These are phyloP conservation scores for Sciurus niger DNA, from an alignment of 2,113 vertebrate species.

Conservation along the genomic window DNA sequence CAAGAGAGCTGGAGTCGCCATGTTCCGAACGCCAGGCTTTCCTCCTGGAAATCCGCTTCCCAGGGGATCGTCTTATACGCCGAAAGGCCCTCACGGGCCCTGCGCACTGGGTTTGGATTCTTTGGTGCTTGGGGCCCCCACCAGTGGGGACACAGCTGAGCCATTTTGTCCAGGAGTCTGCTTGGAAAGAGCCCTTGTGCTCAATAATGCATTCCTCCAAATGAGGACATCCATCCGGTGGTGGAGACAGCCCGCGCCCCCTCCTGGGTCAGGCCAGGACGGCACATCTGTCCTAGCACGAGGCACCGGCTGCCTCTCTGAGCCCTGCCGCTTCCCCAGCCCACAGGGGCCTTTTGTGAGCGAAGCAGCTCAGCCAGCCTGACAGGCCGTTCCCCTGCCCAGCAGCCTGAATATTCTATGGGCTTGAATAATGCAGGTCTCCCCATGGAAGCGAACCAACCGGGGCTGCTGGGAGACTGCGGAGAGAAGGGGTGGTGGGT, in stretches of 20 bases:
- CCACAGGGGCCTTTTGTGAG: constrained; percentile 39
- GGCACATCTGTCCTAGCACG: constrained; percentile 39
- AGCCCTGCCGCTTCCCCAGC: not conserved
- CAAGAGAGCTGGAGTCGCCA: not conserved
- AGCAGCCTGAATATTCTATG: constrained; percentile 79
- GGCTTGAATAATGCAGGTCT: constrained; percentile 80
- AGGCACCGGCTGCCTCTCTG: not conserved
- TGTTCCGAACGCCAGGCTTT: not conserved
- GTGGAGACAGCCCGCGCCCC: not conserved
- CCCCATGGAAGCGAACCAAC: not conserved
- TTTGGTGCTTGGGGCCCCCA: not conserved
- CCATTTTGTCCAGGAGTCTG: constrained; percentile 40
- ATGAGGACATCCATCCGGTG: constrained; percentile 72
- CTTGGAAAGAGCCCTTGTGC: constrained; percentile 42
- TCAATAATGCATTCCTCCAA: constrained; percentile 75
- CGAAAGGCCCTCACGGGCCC: not conserved
- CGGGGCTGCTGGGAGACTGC: not conserved
- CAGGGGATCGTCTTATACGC: not conserved
- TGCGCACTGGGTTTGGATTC: not conserved
- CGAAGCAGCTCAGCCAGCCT: constrained; percentile 20
- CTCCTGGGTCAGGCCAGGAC: constrained; percentile 38
- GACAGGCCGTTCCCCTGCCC: constrained; percentile 48
- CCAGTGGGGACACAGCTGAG: constrained; percentile 66
- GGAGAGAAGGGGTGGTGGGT: not conserved
- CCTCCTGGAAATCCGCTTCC: not conserved